phyloP scores from a whole-genome alignment of 92 coral and sea anemone genomes.

The Anthopleura xanthogrammica region DNA sequence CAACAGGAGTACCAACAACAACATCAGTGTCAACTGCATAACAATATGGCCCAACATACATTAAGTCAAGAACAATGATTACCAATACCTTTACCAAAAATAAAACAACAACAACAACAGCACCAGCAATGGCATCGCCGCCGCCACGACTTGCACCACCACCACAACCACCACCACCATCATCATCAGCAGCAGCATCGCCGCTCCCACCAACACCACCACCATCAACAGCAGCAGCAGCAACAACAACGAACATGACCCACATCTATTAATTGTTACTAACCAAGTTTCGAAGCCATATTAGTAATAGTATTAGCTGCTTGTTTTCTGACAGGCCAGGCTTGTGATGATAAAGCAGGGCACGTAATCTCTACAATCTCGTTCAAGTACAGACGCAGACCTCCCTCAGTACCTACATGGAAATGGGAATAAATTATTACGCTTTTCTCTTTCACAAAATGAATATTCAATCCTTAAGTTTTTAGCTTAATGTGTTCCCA shows the following conservation, averaged over 20 bases:
- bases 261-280: not conserved
- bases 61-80: too few relatives aligned
- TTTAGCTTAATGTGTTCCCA: too few relatives aligned
- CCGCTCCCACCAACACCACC: not conserved
- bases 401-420: slow-evolving; percentile 78
- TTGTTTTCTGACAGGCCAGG: slow-evolving; percentile 84
- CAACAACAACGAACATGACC: not conserved
- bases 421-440: not conserved
- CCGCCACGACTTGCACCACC: too few relatives aligned
- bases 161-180: too few relatives aligned
- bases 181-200: not conserved
- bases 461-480: too few relatives aligned
- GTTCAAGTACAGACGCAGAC: slow-evolving; percentile 77
- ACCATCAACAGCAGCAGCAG: not conserved
- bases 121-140: too few relatives aligned
- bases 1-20: too few relatives aligned
- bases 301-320: slow-evolving; percentile 83
- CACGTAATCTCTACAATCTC: slow-evolving; percentile 86
- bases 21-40: too few relatives aligned
- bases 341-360: slow-evolving; percentile 76
- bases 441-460: too few relatives aligned
- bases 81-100: too few relatives aligned
- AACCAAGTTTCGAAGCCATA: slow-evolving; percentile 74
- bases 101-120: not conserved
- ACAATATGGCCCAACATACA: too few relatives aligned